A percentile compares a stretch with the other conserved stretches of the same genome.
Evolutionary conservation across 2,797 vertebrate species (phyloP).

Genomic region (Anas acuta): DNA sequence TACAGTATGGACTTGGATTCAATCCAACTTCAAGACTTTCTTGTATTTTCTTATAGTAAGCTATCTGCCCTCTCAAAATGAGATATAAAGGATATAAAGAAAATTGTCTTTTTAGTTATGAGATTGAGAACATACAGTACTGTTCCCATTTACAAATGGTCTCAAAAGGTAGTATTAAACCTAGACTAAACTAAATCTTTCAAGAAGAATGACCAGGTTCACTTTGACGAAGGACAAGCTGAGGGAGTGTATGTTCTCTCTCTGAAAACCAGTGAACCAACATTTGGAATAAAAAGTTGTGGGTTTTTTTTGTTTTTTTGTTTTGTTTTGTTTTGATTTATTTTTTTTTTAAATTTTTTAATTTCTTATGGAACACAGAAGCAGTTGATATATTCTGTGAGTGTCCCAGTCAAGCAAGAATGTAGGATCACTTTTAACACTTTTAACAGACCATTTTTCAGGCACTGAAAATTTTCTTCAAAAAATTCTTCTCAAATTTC

Average conservation of each 20-base stretch:
- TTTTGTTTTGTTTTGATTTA: no score
- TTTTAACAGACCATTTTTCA: background rate
- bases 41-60: background rate
- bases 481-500: background rate
- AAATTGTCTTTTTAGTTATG: background rate
- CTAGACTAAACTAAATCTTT: background rate
- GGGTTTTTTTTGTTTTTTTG: no score
- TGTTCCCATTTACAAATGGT: background rate
- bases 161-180: background rate
- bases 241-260: background rate
- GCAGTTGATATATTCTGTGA: background rate
- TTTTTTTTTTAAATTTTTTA: no score
- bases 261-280: background rate
- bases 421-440: background rate
- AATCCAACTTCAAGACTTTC: slow-evolving; percentile 2
- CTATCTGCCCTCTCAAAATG: background rate
- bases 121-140: background rate
- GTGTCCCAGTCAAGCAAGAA: background rate
- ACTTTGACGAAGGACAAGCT: background rate
- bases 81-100: background rate
- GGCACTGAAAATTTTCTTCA: background rate
- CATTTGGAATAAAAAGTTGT: background rate
- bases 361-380: background rate
- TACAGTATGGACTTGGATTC: slow-evolving; percentile 3
- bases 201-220: background rate